phyloP scores from a whole-genome alignment of 1,140 invertebrate genomes.

The Zaprionus ornatus region DNA sequence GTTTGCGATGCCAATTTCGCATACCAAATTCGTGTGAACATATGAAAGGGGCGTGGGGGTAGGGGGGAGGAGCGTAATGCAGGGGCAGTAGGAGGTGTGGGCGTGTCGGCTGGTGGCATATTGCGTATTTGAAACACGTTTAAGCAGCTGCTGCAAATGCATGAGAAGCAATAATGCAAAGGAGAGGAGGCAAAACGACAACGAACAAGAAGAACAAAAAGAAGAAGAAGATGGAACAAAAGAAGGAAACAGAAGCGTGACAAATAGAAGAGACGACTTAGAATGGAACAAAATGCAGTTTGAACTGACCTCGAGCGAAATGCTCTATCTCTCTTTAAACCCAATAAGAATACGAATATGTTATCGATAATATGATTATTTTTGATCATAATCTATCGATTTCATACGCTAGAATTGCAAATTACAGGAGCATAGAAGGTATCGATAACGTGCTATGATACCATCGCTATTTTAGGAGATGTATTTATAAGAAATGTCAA shows the following conservation, averaged over 20 bases:
- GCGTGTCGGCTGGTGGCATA: slow-evolving; percentile 39
- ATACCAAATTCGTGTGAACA: slow-evolving; percentile 41
- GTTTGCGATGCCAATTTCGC: slow-evolving; percentile 46
- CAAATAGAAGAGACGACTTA: slow-evolving; percentile 33
- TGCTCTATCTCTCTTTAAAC: background rate
- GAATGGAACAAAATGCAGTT: background rate
- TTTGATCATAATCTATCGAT: too few relatives aligned
- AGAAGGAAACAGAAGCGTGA: slow-evolving; percentile 51
- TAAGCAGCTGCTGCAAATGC: slow-evolving; percentile 75
- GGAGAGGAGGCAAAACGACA: slow-evolving; percentile 20
- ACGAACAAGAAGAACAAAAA: slow-evolving; percentile 36
- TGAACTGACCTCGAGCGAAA: background rate
- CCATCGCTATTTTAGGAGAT: too few relatives aligned
- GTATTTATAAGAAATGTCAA: too few relatives aligned
- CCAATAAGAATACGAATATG: too few relatives aligned
- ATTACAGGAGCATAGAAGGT: too few relatives aligned
- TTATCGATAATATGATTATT: too few relatives aligned
- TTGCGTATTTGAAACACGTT: slow-evolving; percentile 80
- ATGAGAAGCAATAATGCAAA: slow-evolving; percentile 62
- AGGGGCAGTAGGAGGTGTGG: background rate
- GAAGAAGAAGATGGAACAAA: slow-evolving; percentile 14
- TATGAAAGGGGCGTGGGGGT: background rate
- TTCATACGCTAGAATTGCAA: too few relatives aligned
- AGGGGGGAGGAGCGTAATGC: background rate
- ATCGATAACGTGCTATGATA: background rate